A percentile compares a stretch with the other conserved stretches of the same genome.
These are phyloP conservation scores for Scyliorhinus canicula DNA, from an alignment of 2,797 vertebrate genomes.

Conservation along the genomic window DNA sequence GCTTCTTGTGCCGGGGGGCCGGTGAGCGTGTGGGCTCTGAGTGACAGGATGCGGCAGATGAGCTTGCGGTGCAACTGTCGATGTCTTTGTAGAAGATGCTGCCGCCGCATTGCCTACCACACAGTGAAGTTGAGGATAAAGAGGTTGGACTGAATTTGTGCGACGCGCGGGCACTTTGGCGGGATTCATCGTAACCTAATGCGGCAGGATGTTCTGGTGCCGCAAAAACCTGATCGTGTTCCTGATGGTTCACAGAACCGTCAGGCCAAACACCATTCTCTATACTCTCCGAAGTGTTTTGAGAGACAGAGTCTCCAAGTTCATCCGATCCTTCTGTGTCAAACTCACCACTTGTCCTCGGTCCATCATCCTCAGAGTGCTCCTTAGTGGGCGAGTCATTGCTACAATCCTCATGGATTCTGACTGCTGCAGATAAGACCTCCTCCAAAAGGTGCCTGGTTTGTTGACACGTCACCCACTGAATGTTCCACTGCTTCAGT, in stretches of 20 bases:
- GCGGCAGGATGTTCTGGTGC: not conserved
- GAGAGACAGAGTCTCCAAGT: not conserved
- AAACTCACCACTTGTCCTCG: not conserved
- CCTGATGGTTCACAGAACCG: not conserved
- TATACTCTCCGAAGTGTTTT: not conserved
- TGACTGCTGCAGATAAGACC: constrained; percentile 47
- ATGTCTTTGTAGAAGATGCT: constrained; percentile 60
- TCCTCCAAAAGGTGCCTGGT: constrained; percentile 62
- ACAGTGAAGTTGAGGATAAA: constrained; percentile 49
- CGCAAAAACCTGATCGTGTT: constrained; percentile 40
- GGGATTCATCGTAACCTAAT: constrained; percentile 51
- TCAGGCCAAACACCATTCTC: not conserved
- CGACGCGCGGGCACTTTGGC: constrained; percentile 48
- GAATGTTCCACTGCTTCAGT: constrained; percentile 59
- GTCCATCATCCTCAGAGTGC: not conserved
- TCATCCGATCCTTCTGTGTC: not conserved
- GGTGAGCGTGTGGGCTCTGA: constrained; percentile 60
- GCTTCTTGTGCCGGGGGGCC: constrained; percentile 58
- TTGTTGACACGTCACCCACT: constrained; percentile 65
- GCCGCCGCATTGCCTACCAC: constrained; percentile 51
- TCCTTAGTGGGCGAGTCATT: not conserved
- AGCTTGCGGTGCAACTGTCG: constrained; percentile 64
- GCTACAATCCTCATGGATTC: not conserved
- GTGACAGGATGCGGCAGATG: constrained; percentile 56
- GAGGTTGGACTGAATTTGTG: constrained; percentile 49